Conservation (phyloP, 2,888 invertebrate genomes). For the Amiota communis region DNA sequence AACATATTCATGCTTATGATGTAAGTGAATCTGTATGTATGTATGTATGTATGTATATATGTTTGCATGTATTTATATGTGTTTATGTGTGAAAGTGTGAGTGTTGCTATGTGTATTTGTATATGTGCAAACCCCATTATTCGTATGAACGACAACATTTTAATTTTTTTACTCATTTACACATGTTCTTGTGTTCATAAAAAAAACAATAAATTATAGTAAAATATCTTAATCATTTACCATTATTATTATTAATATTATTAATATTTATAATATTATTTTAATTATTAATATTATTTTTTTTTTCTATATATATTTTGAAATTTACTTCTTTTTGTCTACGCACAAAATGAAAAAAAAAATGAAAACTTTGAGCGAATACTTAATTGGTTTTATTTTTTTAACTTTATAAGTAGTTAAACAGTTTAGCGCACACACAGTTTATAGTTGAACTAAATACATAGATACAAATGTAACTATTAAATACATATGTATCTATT, state of each 20-base stretch:
- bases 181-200: not conserved
- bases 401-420: constrained; percentile 43
- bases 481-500: constrained; percentile 41
- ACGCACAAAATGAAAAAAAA: constrained; percentile 31
- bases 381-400: constrained; percentile 41
- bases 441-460: constrained; percentile 37
- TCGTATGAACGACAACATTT: not conserved
- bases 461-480: constrained; percentile 47
- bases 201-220: constrained; percentile 3
- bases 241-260: not conserved
- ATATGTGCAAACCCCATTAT: not conserved
- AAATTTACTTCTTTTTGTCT: constrained; percentile 10
- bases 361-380: constrained; percentile 44
- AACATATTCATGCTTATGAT: too few relatives aligned
- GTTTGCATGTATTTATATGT: constrained; percentile 1
- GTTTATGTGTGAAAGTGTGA: not conserved
- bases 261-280: not conserved
- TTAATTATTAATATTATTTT: constrained; percentile 17
- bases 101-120: not conserved
- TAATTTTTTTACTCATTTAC: constrained; percentile 22
- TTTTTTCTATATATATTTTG: too few relatives aligned
- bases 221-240: not conserved
- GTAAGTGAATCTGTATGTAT: too few relatives aligned
- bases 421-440: constrained; percentile 47
- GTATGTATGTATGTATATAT: not conserved